Percentiles rank a stretch among this genome's conserved stretches.
Conservation (phyloP, 2,888 invertebrate species). For the Oligia strigilis region DNA sequence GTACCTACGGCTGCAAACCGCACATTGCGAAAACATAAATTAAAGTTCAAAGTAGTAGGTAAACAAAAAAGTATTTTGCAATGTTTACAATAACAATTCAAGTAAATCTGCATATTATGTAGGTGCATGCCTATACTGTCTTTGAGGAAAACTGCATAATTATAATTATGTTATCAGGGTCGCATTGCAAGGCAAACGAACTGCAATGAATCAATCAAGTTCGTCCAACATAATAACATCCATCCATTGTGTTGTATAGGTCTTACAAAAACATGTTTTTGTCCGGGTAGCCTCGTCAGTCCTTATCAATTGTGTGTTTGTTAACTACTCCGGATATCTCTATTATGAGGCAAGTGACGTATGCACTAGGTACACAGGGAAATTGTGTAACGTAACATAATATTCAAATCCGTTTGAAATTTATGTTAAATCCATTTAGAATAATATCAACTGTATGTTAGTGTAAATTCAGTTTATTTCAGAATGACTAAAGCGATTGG, state of each 20-base stretch:
- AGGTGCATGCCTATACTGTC: slow-evolving; percentile 1
- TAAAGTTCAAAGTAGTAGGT: not conserved
- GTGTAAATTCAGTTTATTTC: not conserved
- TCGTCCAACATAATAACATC: slow-evolving; percentile 11
- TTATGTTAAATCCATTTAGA: not conserved
- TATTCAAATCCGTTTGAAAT: not conserved
- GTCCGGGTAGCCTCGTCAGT: not conserved
- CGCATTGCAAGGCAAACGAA: slow-evolving; percentile 42
- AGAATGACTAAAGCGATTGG: not conserved
- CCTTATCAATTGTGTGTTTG: slow-evolving; percentile 34
- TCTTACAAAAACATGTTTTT: slow-evolving; percentile 49
- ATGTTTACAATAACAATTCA: slow-evolving; percentile 21
- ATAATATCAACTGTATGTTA: not conserved
- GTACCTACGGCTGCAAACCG: not conserved
- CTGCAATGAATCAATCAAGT: slow-evolving; percentile 28
- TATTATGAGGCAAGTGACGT: slow-evolving; percentile 23
- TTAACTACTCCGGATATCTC: slow-evolving; percentile 31
- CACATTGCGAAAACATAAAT: slow-evolving; percentile 9
- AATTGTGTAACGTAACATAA: not conserved
- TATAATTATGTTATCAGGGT: slow-evolving; percentile 43
- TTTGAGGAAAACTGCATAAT: slow-evolving; percentile 33
- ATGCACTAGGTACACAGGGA: not conserved
- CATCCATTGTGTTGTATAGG: slow-evolving; percentile 7
- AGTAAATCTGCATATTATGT: slow-evolving; percentile 19
- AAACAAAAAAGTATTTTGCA: slow-evolving; percentile 18